These are phyloP conservation scores for Abscondita cerata DNA, from an alignment of 2,888 invertebrate genomes.

Conservation along the genomic window DNA sequence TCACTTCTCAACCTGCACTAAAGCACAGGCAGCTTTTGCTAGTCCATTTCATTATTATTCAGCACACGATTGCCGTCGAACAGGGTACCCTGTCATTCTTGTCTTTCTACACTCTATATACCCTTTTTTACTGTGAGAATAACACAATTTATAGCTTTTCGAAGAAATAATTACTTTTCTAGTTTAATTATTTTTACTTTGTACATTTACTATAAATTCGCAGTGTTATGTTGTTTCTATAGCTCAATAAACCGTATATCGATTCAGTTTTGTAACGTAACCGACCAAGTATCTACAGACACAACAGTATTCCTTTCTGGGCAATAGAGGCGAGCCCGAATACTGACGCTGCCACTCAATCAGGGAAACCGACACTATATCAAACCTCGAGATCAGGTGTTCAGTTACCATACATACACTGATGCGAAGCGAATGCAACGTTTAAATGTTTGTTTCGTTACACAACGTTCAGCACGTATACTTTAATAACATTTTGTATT, in stretches of 20 bases:
- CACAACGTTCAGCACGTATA: background rate
- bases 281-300: conserved; percentile 3
- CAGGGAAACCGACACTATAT: conserved; percentile 45
- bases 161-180: conserved; percentile 39
- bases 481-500: conserved; percentile 4
- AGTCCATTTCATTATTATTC: conserved; percentile 55
- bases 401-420: conserved; percentile 34
- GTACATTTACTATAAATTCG: conserved; percentile 6
- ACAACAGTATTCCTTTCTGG: conserved; percentile 8
- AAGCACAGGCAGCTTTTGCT: conserved; percentile 33
- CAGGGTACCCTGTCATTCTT: conserved; percentile 58
- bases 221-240: background rate
- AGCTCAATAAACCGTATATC: background rate
- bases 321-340: conserved; percentile 41
- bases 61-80: conserved; percentile 54
- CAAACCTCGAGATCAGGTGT: conserved; percentile 45
- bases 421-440: conserved; percentile 35
- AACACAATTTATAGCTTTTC: conserved; percentile 56
- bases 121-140: conserved; percentile 55
- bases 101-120: conserved; percentile 57
- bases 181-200: conserved; percentile 28
- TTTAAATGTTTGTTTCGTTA: conserved; percentile 6
- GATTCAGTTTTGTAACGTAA: conserved; percentile 7
- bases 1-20: conserved; percentile 25
- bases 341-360: conserved; percentile 44